Percentiles rank a stretch among this genome's conserved stretches.
Conservation (phyloP, 2,113 vertebrate species). For the Machaerirhynchus nigripectus region DNA sequence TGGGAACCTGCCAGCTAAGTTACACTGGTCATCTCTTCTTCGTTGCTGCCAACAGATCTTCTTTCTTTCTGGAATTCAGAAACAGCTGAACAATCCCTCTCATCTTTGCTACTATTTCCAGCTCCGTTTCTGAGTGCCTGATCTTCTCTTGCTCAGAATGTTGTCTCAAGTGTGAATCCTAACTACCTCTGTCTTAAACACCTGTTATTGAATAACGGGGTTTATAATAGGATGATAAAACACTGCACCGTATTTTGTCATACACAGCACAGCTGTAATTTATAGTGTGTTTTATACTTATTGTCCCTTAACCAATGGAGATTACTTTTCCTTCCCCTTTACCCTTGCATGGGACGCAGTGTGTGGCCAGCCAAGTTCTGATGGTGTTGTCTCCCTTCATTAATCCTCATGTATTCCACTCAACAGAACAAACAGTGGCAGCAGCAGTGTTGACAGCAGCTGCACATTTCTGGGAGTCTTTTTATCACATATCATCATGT, state of each 20-base stretch:
- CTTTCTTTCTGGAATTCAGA: neutral
- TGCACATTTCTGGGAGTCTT: neutral
- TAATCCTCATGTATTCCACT: neutral
- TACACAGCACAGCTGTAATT: neutral
- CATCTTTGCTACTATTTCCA: neutral
- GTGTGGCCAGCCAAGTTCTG: neutral
- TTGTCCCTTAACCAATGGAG: neutral
- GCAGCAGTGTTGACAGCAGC: neutral
- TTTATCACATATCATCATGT: neutral
- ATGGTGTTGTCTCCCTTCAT: neutral
- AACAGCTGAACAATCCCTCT: neutral
- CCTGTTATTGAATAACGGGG: neutral
- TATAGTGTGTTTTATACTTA: neutral
- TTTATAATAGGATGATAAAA: neutral
- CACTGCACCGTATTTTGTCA: neutral
- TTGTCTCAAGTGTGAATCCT: neutral
- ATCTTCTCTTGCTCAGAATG: neutral
- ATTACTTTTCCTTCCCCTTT: neutral
- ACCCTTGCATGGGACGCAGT: neutral
- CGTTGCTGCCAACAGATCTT: fast-evolving
- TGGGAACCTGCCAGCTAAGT: neutral
- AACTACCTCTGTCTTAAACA: neutral
- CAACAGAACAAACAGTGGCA: neutral
- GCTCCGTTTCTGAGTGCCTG: neutral
- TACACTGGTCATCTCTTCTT: neutral